Evolutionary conservation across 2,888 invertebrate genomes (phyloP).

Genomic region (Agriotes lineatus): DNA sequence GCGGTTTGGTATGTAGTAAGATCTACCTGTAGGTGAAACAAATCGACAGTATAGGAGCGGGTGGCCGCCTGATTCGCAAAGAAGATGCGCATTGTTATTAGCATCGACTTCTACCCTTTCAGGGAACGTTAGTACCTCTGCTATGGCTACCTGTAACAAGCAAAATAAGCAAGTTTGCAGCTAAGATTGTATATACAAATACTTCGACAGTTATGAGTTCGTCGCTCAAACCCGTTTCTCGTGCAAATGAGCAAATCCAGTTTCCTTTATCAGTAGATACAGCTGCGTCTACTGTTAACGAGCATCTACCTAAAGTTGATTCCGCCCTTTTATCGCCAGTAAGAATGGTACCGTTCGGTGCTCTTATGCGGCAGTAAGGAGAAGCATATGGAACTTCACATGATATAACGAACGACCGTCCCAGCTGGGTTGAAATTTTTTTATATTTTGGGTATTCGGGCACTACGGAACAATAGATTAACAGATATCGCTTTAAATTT

Average conservation of each 20-base stretch:
- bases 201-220: no score
- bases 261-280: conserved; percentile 38
- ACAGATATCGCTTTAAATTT: no score
- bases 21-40: conserved; percentile 22
- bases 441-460: conserved; percentile 23
- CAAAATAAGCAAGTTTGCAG: no score
- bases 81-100: no score
- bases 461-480: conserved; percentile 9
- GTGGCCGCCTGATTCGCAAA: conserved; percentile 33
- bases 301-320: conserved; percentile 36
- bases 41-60: conserved; percentile 41
- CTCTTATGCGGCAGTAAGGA: conserved; percentile 35
- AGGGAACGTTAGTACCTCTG: no score
- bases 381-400: conserved; percentile 41
- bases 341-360: conserved; percentile 41
- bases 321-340: conserved; percentile 7
- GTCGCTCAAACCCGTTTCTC: conserved; percentile 38
- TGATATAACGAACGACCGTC: conserved; percentile 26
- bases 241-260: conserved; percentile 46
- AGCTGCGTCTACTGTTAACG: conserved; percentile 6
- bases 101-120: no score
- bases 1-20: conserved; percentile 30
- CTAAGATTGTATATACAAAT: no score
- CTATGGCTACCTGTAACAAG: no score
- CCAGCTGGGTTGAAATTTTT: conserved; percentile 13